Evolutionary conservation across 1,140 invertebrate genomes (phyloP).

Genomic region (Atta colombica): DNA sequence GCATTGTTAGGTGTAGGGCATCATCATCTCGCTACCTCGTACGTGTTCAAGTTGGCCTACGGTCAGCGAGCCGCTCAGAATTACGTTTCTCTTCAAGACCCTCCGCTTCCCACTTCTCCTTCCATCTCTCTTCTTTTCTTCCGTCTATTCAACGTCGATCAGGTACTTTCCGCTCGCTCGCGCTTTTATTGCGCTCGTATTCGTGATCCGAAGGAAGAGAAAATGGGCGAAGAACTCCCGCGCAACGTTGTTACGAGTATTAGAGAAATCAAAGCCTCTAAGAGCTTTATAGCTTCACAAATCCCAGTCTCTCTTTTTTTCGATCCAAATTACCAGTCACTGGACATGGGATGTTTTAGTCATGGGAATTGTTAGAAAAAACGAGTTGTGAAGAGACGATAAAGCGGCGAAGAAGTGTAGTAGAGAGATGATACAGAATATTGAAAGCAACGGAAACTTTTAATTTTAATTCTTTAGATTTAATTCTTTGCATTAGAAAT

Average conservation of each 20-base stretch:
- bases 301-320: slow-evolving; percentile 16
- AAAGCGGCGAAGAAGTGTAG: not conserved
- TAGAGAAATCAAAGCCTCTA: slow-evolving; percentile 49
- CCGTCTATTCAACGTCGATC: slow-evolving; percentile 67
- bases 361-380: slow-evolving; percentile 3
- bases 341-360: slow-evolving; percentile 31
- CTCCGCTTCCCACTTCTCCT: not conserved
- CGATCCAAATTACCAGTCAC: slow-evolving; percentile 43
- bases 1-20: slow-evolving; percentile 83
- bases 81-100: slow-evolving; percentile 76
- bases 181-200: slow-evolving; percentile 58
- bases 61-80: slow-evolving; percentile 78
- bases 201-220: slow-evolving; percentile 57
- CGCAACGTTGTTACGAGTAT: slow-evolving; percentile 56
- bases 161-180: slow-evolving; percentile 52
- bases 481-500: not conserved
- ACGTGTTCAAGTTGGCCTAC: slow-evolving; percentile 84
- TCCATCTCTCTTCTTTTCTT: slow-evolving; percentile 45
- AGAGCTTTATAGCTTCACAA: slow-evolving; percentile 6
- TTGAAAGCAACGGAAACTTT: not conserved
- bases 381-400: not conserved
- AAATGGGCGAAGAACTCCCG: slow-evolving; percentile 51
- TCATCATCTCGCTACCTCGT: slow-evolving; percentile 73
- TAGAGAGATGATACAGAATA: not conserved
- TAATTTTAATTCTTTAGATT: not conserved